Evolutionary conservation across 2,113 vertebrate species (phyloP).

Genomic region (Manacus vitellinus): DNA sequence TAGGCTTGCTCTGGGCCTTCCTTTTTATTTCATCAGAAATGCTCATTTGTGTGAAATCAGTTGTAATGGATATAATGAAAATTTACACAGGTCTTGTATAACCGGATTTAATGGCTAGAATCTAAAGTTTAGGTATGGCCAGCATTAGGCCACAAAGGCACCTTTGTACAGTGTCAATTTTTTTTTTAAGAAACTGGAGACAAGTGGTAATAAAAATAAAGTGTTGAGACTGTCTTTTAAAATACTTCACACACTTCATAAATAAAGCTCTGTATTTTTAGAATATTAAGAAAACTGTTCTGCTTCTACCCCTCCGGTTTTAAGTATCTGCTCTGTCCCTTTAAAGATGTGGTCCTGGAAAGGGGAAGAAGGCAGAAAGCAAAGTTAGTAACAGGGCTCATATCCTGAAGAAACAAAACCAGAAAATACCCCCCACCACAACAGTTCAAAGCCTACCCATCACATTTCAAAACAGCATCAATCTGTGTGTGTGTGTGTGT

Average conservation of each 20-base stretch:
- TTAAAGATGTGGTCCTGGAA: constrained; percentile 14
- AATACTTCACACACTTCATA: constrained; percentile 62
- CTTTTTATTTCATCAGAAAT: constrained; percentile 29
- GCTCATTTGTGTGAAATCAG: constrained; percentile 29
- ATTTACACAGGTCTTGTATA: constrained; percentile 49
- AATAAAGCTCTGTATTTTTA: constrained; percentile 54
- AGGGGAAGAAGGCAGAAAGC: background rate
- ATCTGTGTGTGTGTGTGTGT: background rate
- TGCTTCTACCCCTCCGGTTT: background rate
- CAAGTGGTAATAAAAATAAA: constrained; percentile 67
- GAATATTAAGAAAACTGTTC: constrained; percentile 55
- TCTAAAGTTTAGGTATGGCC: constrained; percentile 6
- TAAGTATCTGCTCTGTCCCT: background rate
- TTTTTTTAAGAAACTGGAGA: constrained; percentile 41
- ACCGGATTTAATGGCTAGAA: background rate
- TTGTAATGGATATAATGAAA: constrained; percentile 34
- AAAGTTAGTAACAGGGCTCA: background rate
- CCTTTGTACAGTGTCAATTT: constrained; percentile 26
- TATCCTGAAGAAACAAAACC: background rate
- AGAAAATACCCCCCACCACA: background rate
- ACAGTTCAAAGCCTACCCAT: background rate
- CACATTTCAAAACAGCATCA: background rate
- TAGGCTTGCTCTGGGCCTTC: background rate
- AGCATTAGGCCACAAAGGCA: constrained; percentile 45
- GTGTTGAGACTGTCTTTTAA: constrained; percentile 62